phyloP scores from a whole-genome alignment of 2,113 vertebrate genomes.

The Triplophysa tibetana region DNA sequence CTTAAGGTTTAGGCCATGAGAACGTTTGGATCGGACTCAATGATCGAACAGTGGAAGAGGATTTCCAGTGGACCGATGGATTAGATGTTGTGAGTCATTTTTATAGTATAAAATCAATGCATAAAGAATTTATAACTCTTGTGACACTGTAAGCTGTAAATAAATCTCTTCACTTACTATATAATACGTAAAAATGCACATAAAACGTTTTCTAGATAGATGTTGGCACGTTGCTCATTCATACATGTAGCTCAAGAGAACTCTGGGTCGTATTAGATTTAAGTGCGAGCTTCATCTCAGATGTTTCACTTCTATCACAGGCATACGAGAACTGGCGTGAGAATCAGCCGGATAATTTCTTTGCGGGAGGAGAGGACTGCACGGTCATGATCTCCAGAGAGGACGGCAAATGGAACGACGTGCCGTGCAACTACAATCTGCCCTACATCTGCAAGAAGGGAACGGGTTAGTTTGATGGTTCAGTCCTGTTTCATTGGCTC shows the following conservation, averaged over 20 bases:
- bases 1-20: constrained; percentile 87
- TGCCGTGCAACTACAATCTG: constrained; percentile 98
- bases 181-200: too few relatives aligned
- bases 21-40: constrained; percentile 96
- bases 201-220: too few relatives aligned
- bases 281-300: neutral
- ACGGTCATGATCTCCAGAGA: constrained; percentile 94
- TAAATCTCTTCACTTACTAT: neutral
- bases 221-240: too few relatives aligned
- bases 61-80: constrained; percentile 96
- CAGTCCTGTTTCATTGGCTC: neutral
- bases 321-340: constrained; percentile 96
- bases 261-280: too few relatives aligned
- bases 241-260: too few relatives aligned
- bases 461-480: constrained; percentile 78
- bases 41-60: constrained; percentile 91
- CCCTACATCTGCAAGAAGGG: constrained; percentile 98
- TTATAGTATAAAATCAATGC: too few relatives aligned
- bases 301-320: constrained; percentile 62
- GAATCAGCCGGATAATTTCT: constrained; percentile 97
- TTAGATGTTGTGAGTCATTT: constrained; percentile 80
- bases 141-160: neutral
- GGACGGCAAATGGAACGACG: constrained; percentile 95
- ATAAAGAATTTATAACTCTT: too few relatives aligned
- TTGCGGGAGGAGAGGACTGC: constrained; percentile 93